Conservation (phyloP, 1,140 invertebrate species). For the Calliopsis andreniformis region DNA sequence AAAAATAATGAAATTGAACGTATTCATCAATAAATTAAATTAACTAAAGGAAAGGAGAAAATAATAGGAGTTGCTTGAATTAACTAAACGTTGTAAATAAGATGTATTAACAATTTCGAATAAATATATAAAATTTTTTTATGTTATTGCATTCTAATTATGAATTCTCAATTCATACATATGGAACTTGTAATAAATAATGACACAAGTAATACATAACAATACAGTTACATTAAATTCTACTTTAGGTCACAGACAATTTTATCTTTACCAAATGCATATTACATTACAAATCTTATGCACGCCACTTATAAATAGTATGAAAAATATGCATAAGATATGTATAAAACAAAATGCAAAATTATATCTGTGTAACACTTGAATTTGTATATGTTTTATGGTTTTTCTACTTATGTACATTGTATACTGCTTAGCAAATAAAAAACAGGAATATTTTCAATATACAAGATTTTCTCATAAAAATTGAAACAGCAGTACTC, state of each 20-base stretch:
- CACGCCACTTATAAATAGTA: conserved; percentile 6
- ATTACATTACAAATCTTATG: conserved; percentile 4
- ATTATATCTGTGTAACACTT: conserved; percentile 13
- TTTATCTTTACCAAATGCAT: not conserved
- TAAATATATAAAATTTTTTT: conserved; percentile 35
- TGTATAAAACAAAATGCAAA: conserved; percentile 14
- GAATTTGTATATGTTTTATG: conserved; percentile 19
- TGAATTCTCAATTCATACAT: not conserved
- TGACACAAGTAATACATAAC: not conserved
- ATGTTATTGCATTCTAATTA: conserved; percentile 17
- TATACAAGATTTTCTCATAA: conserved; percentile 28
- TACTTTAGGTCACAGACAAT: conserved; percentile 21
- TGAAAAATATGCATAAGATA: conserved; percentile 6
- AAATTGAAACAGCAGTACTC: conserved; percentile 29
- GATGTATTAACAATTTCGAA: conserved; percentile 23
- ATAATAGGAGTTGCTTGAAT: not conserved
- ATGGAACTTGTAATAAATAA: conserved; percentile 18
- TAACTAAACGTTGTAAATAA: conserved; percentile 16
- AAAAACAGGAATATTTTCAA: not conserved
- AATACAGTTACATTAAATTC: conserved; percentile 13
- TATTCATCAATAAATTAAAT: conserved; percentile 50
- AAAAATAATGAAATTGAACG: conserved; percentile 66
- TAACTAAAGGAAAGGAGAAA: not conserved
- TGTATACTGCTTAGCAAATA: not conserved
- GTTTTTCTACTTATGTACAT: conserved; percentile 24